Evolutionary conservation across 2,113 vertebrate species (phyloP), one percentile per base, ranked within the genome.

Genomic region (Panthera tigris): DNA sequence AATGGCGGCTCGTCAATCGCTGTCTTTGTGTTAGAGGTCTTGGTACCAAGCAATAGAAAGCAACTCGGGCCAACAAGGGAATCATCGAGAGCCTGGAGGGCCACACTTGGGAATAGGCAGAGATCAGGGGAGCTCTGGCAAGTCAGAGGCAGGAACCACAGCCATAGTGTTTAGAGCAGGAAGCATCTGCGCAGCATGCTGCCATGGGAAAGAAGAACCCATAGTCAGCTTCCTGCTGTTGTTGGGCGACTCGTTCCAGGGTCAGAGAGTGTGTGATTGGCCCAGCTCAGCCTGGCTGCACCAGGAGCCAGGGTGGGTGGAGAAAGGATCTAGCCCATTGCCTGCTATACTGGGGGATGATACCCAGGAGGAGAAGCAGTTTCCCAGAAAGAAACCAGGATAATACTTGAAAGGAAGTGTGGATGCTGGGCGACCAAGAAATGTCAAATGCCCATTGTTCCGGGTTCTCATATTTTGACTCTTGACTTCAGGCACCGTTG

Each of bases 1-100:
- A 89, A 78, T 92, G 33, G 12, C 55, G 65, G 12, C 52, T 82
- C 45, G 69, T 85, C 66, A 80, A 81, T 45, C 69, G 7, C 16
- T 45, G 11, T 85, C 68, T 80, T 74, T n/a, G 65, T 61, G 41
- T 91, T 96, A 84, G 71, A 71, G 29, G 65, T 81, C 66, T 95
- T 76, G 4, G 11, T 76, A 95, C 48, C 83, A 95, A 94, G 66
- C 25, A 13, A 55, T 76, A 81, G 31, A 91, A 81, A 88, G 29
- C 61, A 68, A 52, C 55, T 89, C 19, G 9, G 69, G 33, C 18
- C 91, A 68, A 88, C 21, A 65, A 85, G 79, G 86, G 27, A 95
- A 73, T 74, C 0, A 19, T 69, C 9, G 12, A 79, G 55, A 95
- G 12, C 1, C 66, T 63, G 15, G 12, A 87, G 25, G 8, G 79